Evolutionary conservation across 2,797 vertebrate genomes (phyloP).

Genomic region (Erithacus rubecula): DNA sequence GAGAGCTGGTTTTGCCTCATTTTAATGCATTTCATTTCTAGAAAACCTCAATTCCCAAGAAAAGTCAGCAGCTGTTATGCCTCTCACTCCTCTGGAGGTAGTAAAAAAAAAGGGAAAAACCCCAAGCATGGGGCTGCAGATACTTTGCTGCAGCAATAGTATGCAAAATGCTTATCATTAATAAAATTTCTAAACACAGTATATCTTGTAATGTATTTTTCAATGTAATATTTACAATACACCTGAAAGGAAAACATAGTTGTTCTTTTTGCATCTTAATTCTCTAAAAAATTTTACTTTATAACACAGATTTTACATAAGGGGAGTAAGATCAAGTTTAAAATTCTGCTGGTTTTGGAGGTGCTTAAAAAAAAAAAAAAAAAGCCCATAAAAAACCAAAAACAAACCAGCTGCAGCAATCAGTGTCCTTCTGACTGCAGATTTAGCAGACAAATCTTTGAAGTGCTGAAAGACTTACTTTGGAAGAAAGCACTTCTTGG

Average conservation of each 20-base stretch:
- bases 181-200: not conserved
- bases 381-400: too few species aligned
- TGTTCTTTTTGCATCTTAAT: not conserved
- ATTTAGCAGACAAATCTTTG: slow-evolving; percentile 4
- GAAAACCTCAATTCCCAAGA: not conserved
- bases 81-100: not conserved
- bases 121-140: not conserved
- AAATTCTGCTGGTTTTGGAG: not conserved
- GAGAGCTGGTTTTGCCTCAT: not conserved
- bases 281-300: not conserved
- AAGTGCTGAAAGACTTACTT: slow-evolving; percentile 42
- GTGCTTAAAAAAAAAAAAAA: not conserved
- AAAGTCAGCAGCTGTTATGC: not conserved
- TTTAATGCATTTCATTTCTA: not conserved
- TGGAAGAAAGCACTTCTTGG: slow-evolving; percentile 8
- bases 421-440: not conserved
- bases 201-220: not conserved
- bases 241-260: not conserved
- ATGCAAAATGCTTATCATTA: not conserved
- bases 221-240: not conserved
- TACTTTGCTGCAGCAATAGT: not conserved
- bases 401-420: not conserved
- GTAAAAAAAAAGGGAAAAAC: not conserved
- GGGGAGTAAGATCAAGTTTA: not conserved
- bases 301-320: not conserved